Base-by-base conservation (phyloP, 2,113 vertebrate genomes). In the Chaetura pelagica region DNA sequence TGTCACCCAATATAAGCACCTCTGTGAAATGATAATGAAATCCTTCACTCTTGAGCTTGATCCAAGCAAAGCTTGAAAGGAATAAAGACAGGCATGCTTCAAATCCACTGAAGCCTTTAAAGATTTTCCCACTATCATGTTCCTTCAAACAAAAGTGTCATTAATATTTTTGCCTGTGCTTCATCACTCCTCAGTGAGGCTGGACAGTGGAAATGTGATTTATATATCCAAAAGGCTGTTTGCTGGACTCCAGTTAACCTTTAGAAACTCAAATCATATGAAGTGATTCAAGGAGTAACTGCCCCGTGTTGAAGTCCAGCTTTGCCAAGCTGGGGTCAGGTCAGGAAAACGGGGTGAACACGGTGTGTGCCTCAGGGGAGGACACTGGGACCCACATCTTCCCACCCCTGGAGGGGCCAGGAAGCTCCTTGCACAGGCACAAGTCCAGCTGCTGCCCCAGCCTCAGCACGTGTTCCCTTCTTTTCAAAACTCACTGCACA, bases 321-420 rank as follows among this genome's bases (percentile, higher is more conserved):
- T 12, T 2, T 12, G 80, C n/a, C 30, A 35, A 49, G 11, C 0
- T 1, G 10, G 26, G 40, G 16, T 1, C 2, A 4, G 26, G 74
- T 46, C 2, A 6, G 68, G 61, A 14, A 52, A 40, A 32, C 0
- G 4, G 5, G 2, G 6, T 2, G 10, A 51, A 22, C 0, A 0
- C 27, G 0, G 0, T 2, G 0, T 18, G 72, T 3, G 57, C 15
- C 68, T 7, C 9, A 2, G 27, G 2, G 23, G 29, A 12, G 23
- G 48, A 8, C 2, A 3, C 57, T 3, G 40, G 35, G 12, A 10
- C 49, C 63, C 12, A 2, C 15, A 2, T 8, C 2, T 10, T 38
- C 44, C 59, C 5, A 1, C 2, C 2, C 26, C 14, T 12, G 24
- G 63, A 27, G 51, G 8, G 2, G 15, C 2, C 9, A 66, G 57